phyloP scores from a whole-genome alignment of 2,888 invertebrate species.

The Cheilosia urbana region DNA sequence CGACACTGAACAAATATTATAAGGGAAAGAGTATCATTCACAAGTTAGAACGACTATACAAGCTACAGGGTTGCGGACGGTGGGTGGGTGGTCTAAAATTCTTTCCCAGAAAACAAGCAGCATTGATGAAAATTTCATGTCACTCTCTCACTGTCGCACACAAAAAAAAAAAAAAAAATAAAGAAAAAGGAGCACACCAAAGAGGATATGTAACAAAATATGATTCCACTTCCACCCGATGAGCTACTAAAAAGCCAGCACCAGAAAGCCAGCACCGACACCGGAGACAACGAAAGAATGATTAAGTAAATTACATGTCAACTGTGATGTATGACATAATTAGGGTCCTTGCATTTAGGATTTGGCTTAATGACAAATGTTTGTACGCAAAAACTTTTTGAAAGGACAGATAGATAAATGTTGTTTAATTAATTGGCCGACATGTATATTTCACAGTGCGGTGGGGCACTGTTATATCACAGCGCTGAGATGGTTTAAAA shows the following conservation, averaged over 20 bases:
- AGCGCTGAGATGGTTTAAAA: neutral
- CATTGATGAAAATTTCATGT: slow-evolving; percentile 63
- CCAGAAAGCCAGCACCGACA: neutral
- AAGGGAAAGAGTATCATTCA: neutral
- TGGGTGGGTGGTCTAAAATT: slow-evolving; percentile 18
- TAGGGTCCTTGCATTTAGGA: slow-evolving; percentile 62
- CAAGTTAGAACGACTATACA: neutral
- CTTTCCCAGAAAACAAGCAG: slow-evolving; percentile 4
- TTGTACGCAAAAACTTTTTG: slow-evolving; percentile 19
- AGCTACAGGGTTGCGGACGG: neutral
- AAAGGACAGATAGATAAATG: slow-evolving; percentile 26
- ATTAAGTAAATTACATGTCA: slow-evolving; percentile 69
- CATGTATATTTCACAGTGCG: slow-evolving; percentile 1
- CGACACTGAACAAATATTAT: neutral
- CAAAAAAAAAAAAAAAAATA: slow-evolving; percentile 12
- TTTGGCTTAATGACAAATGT: slow-evolving; percentile 66
- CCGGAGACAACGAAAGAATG: slow-evolving; percentile 22
- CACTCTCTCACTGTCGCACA: slow-evolving; percentile 16
- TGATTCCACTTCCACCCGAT: slow-evolving; percentile 24
- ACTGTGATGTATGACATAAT: slow-evolving; percentile 67
- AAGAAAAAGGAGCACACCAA: slow-evolving; percentile 20
- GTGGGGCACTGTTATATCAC: neutral
- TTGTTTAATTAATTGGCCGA: slow-evolving; percentile 47
- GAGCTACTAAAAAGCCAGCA: slow-evolving; percentile 12
- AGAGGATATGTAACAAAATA: slow-evolving; percentile 42